phyloP scores from a whole-genome alignment of 1,140 invertebrate species.

The Polypedilum vanderplanki region DNA sequence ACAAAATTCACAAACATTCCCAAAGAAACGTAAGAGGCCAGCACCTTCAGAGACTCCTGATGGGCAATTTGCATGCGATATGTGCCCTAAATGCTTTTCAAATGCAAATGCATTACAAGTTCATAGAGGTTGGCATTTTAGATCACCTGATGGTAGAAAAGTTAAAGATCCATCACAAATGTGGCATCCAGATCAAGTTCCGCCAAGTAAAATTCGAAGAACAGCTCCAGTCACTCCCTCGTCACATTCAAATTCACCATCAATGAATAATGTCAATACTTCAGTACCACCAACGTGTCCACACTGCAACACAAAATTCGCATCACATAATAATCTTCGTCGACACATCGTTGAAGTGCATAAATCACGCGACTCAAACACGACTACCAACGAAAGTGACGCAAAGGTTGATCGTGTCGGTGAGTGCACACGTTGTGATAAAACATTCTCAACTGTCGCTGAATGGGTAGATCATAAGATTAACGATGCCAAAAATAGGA shows the following conservation, averaged over 20 bases:
- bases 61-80: slow-evolving; percentile 39
- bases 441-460: slow-evolving; percentile 37
- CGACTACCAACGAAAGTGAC: slow-evolving; percentile 34
- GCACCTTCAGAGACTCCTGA: slow-evolving; percentile 32
- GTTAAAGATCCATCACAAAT: slow-evolving; percentile 35
- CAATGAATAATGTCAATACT: neutral
- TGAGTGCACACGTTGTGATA: slow-evolving; percentile 37
- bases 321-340: slow-evolving; percentile 42
- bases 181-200: slow-evolving; percentile 29
- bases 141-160: slow-evolving; percentile 45
- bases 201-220: slow-evolving; percentile 23
- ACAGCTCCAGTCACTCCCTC: neutral
- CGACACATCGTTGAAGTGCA: slow-evolving; percentile 43
- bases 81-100: slow-evolving; percentile 43
- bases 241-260: neutral
- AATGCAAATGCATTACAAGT: slow-evolving; percentile 44
- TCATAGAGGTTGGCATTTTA: slow-evolving; percentile 45
- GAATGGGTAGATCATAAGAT: slow-evolving; percentile 44
- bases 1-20: slow-evolving; percentile 32
- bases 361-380: slow-evolving; percentile 39
- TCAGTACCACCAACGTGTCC: slow-evolving; percentile 34
- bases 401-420: slow-evolving; percentile 39
- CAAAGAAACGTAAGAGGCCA: neutral
- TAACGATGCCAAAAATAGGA: slow-evolving; percentile 39
- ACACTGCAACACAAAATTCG: slow-evolving; percentile 43